phyloP scores from a whole-genome alignment of 1,140 invertebrate genomes.

The Lanistes nyassanus region DNA sequence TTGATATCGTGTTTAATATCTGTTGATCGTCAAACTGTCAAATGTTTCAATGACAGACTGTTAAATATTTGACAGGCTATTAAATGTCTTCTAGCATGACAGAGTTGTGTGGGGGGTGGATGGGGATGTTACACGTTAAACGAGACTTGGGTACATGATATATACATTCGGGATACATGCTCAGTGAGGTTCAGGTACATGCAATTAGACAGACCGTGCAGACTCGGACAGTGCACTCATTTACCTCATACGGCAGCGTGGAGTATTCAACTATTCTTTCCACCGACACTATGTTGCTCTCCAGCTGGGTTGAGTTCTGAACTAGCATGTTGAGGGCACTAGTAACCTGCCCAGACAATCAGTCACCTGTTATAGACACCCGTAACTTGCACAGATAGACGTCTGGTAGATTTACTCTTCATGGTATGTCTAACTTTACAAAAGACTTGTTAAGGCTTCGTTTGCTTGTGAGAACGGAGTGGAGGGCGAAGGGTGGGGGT shows the following conservation, averaged over 20 bases:
- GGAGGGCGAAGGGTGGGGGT: background rate
- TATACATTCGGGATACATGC: background rate
- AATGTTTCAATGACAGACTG: no score
- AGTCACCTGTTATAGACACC: background rate
- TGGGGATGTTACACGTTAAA: background rate
- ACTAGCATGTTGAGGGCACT: conserved; percentile 95
- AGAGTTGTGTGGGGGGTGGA: background rate
- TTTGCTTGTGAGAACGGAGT: background rate
- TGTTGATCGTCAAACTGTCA: no score
- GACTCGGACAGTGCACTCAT: background rate
- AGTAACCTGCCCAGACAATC: conserved; percentile 72
- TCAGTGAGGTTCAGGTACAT: no score
- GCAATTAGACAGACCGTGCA: conserved; percentile 72
- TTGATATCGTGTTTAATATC: no score
- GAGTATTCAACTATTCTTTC: conserved; percentile 92
- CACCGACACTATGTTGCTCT: conserved; percentile 96
- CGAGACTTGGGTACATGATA: conserved; percentile 73
- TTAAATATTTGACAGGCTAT: no score
- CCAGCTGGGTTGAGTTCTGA: conserved; percentile 92
- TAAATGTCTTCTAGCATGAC: no score
- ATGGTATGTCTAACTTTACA: background rate
- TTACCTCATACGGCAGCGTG: conserved; percentile 46
- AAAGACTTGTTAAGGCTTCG: background rate
- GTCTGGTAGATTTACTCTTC: background rate
- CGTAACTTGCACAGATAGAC: no score